These are phyloP conservation scores for Bryconaethiops microstoma DNA, from an alignment of 2,797 vertebrate species.

Conservation along the genomic window DNA sequence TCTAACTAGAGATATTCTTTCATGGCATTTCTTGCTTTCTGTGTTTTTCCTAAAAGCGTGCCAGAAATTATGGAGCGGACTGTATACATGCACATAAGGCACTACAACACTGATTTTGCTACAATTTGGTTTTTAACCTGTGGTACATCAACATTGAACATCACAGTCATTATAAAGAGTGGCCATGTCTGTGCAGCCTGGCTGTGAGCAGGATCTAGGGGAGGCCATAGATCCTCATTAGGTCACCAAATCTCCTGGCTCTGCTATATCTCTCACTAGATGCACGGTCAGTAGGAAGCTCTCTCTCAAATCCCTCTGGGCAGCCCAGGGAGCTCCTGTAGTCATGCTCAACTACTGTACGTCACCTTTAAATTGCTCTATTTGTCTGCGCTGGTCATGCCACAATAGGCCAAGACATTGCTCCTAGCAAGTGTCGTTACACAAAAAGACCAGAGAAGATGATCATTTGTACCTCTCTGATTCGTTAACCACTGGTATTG, in stretches of 20 bases:
- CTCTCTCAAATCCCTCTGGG: slow-evolving; percentile 46
- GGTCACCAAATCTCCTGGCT: slow-evolving; percentile 30
- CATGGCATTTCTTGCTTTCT: too few species aligned
- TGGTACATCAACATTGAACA: not conserved
- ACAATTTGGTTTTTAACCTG: not conserved
- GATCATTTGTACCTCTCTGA: not conserved
- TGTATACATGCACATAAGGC: not conserved
- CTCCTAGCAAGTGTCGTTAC: not conserved
- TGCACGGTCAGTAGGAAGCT: slow-evolving; percentile 33
- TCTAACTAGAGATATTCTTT: too few species aligned
- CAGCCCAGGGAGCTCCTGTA: slow-evolving; percentile 30
- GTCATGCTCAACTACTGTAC: slow-evolving; percentile 21
- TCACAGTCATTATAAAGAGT: slow-evolving; percentile 29
- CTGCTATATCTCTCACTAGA: slow-evolving; percentile 39
- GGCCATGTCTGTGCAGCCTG: slow-evolving; percentile 18
- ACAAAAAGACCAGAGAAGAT: not conserved
- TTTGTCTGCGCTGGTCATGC: slow-evolving; percentile 40
- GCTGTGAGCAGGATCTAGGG: slow-evolving; percentile 5
- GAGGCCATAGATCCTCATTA: slow-evolving; percentile 55
- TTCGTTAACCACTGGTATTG: not conserved
- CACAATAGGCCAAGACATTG: slow-evolving; percentile 2
- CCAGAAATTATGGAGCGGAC: too few species aligned
- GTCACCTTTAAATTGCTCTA: slow-evolving; percentile 43
- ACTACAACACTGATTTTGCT: not conserved
- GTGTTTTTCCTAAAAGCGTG: too few species aligned